These are phyloP conservation scores for Dreissena rostriformis DNA, from an alignment of 1,140 invertebrate genomes.

Conservation along the genomic window DNA sequence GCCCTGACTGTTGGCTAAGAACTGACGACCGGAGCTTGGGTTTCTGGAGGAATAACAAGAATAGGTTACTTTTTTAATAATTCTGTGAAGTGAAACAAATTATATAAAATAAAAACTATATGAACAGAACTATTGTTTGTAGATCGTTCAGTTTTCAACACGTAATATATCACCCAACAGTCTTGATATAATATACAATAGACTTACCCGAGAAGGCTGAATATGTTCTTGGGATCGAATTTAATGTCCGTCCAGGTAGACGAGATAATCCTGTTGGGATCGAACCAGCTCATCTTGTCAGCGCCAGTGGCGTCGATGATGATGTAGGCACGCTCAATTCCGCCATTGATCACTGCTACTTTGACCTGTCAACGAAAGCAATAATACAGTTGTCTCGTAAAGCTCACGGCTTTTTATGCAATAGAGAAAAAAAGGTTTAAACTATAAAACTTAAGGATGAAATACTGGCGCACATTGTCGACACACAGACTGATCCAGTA, in stretches of 20 bases:
- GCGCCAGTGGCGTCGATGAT: constrained; percentile 67
- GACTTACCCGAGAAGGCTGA: constrained; percentile 67
- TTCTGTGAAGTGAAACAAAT: not conserved
- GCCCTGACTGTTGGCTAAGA: constrained; percentile 64
- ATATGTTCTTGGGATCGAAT: constrained; percentile 63
- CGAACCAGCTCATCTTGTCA: constrained; percentile 71
- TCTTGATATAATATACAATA: too few species aligned
- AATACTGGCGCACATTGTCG: constrained; percentile 60
- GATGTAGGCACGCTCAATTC: constrained; percentile 69
- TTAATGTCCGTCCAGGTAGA: constrained; percentile 70
- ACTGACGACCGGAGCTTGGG: constrained; percentile 62
- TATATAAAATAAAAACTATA: not conserved
- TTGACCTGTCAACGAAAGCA: constrained; percentile 57
- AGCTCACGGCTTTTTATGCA: too few species aligned
- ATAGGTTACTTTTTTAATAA: too few species aligned
- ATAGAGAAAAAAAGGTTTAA: too few species aligned
- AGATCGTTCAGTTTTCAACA: too few species aligned
- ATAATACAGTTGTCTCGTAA: too few species aligned
- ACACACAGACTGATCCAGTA: constrained; percentile 66
- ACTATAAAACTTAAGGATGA: not conserved
- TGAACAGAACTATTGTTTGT: too few species aligned
- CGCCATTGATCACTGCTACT: constrained; percentile 68
- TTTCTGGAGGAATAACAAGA: constrained; percentile 54
- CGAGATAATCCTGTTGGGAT: constrained; percentile 65
- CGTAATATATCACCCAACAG: too few species aligned